Evolutionary conservation across 2,888 invertebrate species (phyloP).

Genomic region (Diarsia mendica): DNA sequence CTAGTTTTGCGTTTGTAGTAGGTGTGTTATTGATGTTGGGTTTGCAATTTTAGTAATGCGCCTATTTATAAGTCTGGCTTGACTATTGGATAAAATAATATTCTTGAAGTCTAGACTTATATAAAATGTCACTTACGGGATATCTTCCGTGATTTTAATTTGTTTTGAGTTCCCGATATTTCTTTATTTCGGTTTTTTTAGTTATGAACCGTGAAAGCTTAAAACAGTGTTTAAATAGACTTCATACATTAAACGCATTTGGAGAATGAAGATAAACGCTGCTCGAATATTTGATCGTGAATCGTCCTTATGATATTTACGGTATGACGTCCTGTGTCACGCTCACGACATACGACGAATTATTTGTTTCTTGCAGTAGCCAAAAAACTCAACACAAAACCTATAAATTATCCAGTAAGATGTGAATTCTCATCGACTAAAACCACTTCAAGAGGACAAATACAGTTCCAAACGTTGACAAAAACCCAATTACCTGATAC

Average conservation of each 20-base stretch:
- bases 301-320: neutral
- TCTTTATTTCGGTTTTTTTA: too few species aligned
- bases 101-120: too few species aligned
- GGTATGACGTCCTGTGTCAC: neutral
- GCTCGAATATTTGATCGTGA: too few species aligned
- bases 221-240: too few species aligned
- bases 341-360: too few species aligned
- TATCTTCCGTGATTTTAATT: too few species aligned
- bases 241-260: too few species aligned
- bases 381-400: neutral
- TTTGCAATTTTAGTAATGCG: constrained; percentile 23
- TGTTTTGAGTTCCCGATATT: too few species aligned
- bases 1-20: constrained; percentile 24
- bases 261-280: too few species aligned
- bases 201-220: too few species aligned
- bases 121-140: too few species aligned
- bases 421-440: neutral
- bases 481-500: constrained; percentile 8
- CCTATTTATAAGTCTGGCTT: constrained; percentile 3
- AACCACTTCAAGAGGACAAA: neutral
- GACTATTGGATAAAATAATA: too few species aligned
- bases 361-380: neutral
- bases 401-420: neutral
- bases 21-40: constrained; percentile 31
- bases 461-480: neutral